Conservation (phyloP, 2,113 vertebrate species). For the Nesogale talazaci region DNA sequence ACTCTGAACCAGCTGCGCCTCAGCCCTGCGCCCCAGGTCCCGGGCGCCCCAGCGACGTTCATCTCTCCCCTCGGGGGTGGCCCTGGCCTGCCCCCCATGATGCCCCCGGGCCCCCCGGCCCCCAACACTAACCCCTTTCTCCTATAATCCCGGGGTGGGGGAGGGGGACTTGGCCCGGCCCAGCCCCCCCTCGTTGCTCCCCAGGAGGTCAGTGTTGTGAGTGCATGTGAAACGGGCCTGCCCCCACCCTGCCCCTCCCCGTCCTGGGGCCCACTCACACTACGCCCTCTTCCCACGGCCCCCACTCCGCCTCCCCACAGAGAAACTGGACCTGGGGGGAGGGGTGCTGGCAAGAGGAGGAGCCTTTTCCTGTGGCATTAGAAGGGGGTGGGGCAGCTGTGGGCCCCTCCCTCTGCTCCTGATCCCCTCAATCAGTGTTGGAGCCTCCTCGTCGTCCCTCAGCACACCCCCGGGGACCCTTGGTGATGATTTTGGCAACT, state of each 20-base stretch:
- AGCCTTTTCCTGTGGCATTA: constrained; percentile 71
- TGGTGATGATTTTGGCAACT: constrained; percentile 78
- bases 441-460: constrained; percentile 42
- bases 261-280: constrained; percentile 73
- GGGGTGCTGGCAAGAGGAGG: constrained; percentile 52
- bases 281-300: constrained; percentile 56
- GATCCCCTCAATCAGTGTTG: constrained; percentile 69
- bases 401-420: not conserved
- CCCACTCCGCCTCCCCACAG: not conserved
- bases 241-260: constrained; percentile 15
- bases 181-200: not conserved
- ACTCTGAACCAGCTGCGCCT: constrained; percentile 92
- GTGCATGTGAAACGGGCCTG: constrained; percentile 77
- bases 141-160: constrained; percentile 80
- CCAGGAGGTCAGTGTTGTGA: constrained; percentile 73
- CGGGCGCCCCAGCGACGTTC: constrained; percentile 79
- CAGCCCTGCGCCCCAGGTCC: constrained; percentile 90
- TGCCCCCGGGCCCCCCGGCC: constrained; percentile 85
- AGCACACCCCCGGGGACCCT: constrained; percentile 64
- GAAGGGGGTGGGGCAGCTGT: constrained; percentile 59
- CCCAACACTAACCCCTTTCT: constrained; percentile 91
- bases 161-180: constrained; percentile 8
- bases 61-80: constrained; percentile 82
- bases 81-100: constrained; percentile 89
- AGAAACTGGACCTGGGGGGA: constrained; percentile 43